Evolutionary conservation across 2,888 invertebrate species (phyloP).

Genomic region (Ennomos fuscantarius): DNA sequence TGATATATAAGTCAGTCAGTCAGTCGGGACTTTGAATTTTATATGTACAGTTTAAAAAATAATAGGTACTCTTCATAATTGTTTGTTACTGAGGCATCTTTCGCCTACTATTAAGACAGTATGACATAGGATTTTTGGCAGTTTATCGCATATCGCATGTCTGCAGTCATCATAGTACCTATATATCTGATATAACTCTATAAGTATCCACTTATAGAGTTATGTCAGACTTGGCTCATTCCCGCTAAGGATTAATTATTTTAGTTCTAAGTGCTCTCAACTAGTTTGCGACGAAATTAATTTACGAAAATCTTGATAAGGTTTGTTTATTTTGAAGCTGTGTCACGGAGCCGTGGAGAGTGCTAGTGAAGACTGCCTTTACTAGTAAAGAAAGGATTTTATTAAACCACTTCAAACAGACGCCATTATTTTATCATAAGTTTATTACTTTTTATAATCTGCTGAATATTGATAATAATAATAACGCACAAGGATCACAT

Average conservation of each 20-base stretch:
- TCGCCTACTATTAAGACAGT: neutral
- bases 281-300: conserved; percentile 1
- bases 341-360: too few species aligned
- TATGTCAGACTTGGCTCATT: conserved; percentile 56
- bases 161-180: conserved; percentile 1
- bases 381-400: too few species aligned
- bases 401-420: too few species aligned
- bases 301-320: conserved; percentile 3
- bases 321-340: neutral
- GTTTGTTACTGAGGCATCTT: neutral
- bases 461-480: too few species aligned
- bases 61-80: neutral
- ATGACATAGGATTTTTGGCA: conserved; percentile 4
- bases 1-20: too few species aligned
- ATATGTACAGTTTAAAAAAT: too few species aligned
- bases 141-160: conserved; percentile 1
- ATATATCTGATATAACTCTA: neutral
- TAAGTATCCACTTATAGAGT: conserved; percentile 19
- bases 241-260: conserved; percentile 49
- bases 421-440: too few species aligned
- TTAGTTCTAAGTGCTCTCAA: conserved; percentile 42
- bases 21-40: too few species aligned
- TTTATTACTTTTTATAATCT: too few species aligned
- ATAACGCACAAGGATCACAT: too few species aligned
- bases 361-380: too few species aligned